phyloP scores from a whole-genome alignment of 2,113 vertebrate species.

The Vombatus ursinus region DNA sequence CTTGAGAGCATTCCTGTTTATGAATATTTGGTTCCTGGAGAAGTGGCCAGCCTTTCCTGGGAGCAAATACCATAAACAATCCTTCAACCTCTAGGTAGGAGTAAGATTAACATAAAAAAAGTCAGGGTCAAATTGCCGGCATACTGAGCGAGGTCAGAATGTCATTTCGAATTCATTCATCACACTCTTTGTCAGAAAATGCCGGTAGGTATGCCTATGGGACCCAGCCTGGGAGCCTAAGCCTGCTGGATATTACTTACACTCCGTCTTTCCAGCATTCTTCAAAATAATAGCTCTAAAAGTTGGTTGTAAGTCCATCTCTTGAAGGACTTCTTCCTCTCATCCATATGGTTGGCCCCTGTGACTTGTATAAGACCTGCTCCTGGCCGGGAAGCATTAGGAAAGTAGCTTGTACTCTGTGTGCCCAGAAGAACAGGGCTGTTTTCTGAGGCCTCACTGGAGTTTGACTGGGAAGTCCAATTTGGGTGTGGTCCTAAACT shows the following conservation, averaged over 20 bases:
- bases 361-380: neutral
- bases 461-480: neutral
- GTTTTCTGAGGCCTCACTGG: neutral
- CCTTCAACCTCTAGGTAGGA: too few species aligned
- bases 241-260: neutral
- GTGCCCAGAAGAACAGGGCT: neutral
- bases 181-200: neutral
- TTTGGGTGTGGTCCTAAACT: neutral
- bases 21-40: too few species aligned
- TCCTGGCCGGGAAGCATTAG: too few species aligned
- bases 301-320: neutral
- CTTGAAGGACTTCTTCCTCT: neutral
- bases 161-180: too few species aligned
- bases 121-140: too few species aligned
- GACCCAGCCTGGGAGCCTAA: neutral
- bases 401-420: neutral
- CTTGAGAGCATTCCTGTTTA: too few species aligned
- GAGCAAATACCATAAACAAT: too few species aligned
- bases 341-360: neutral
- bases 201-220: neutral
- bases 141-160: too few species aligned
- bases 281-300: neutral
- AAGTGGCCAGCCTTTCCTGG: too few species aligned
- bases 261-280: neutral
- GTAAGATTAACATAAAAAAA: too few species aligned